Conservation (phyloP, 2,888 invertebrate species). For the Pandemis cinnamomeana region DNA sequence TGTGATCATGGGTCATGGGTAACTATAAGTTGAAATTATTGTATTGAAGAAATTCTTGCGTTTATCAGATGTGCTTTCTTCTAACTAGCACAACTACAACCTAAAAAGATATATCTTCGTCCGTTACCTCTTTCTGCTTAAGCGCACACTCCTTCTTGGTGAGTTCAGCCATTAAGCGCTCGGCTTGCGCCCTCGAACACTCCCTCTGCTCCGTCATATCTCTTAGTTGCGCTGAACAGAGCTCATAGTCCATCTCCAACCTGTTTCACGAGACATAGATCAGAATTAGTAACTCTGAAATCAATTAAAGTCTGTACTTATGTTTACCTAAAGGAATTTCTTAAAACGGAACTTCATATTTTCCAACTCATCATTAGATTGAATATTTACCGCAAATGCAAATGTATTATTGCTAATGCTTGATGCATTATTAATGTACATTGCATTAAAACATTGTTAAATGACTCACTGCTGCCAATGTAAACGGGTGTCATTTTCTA, state of each 20-base stretch:
- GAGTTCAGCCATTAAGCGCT: constrained; percentile 70
- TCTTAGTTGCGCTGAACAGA: constrained; percentile 83
- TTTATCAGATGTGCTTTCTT: too few relatives aligned
- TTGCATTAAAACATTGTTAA: constrained; percentile 16
- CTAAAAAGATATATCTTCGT: too few relatives aligned
- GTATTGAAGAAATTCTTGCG: too few relatives aligned
- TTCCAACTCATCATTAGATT: background rate
- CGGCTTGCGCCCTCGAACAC: constrained; percentile 81
- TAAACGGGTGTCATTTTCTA: constrained; percentile 89
- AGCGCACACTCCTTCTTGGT: constrained; percentile 78
- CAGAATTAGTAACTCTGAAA: background rate
- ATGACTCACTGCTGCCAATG: constrained; percentile 84
- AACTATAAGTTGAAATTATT: too few relatives aligned
- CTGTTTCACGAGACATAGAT: constrained; percentile 52
- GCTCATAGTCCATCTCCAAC: constrained; percentile 86
- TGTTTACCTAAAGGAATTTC: too few relatives aligned
- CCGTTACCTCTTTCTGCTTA: constrained; percentile 79
- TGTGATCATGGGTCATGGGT: too few relatives aligned
- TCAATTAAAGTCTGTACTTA: background rate
- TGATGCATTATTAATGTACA: constrained; percentile 17
- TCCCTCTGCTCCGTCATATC: constrained; percentile 85
- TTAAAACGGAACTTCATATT: background rate
- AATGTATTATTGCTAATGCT: background rate
- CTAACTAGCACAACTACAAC: too few relatives aligned
- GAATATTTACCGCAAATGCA: constrained; percentile 11